Evolutionary conservation across 2,888 invertebrate genomes (phyloP).

Genomic region (Cataglyphis rosenhaueri): DNA sequence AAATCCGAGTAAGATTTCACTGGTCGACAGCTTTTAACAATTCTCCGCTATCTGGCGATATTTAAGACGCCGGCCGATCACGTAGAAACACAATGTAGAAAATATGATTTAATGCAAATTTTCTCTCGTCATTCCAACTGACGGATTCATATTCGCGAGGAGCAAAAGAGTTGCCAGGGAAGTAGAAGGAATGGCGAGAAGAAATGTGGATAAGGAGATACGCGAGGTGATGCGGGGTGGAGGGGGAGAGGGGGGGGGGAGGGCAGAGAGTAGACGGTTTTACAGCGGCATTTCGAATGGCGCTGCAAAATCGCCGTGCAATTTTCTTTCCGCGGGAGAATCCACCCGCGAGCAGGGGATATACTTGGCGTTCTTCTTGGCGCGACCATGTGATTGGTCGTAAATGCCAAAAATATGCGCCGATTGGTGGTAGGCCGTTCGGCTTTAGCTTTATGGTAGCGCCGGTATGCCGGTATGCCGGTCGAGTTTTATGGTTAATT

Average conservation of each 20-base stretch:
- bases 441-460: conserved; percentile 78
- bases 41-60: neutral
- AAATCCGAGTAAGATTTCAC: conserved; percentile 13
- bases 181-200: conserved; percentile 42
- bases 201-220: conserved; percentile 34
- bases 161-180: conserved; percentile 36
- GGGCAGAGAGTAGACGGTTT: conserved; percentile 68
- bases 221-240: neutral
- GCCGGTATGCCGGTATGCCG: conserved; percentile 72
- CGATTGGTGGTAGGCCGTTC: conserved; percentile 80
- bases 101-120: conserved; percentile 51
- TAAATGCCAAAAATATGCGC: conserved; percentile 85
- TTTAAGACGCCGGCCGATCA: conserved; percentile 26
- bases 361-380: conserved; percentile 58
- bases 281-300: conserved; percentile 79
- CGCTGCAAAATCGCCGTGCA: conserved; percentile 81
- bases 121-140: conserved; percentile 43
- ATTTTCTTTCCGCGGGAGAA: conserved; percentile 80
- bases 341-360: conserved; percentile 56
- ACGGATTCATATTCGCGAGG: conserved; percentile 51
- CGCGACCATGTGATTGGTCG: conserved; percentile 83
- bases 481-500: conserved; percentile 81
- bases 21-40: neutral
- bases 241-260: neutral
- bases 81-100: conserved; percentile 29